phyloP scores from a whole-genome alignment of 2,888 invertebrate species.

The Lacanobia wlatinum region DNA sequence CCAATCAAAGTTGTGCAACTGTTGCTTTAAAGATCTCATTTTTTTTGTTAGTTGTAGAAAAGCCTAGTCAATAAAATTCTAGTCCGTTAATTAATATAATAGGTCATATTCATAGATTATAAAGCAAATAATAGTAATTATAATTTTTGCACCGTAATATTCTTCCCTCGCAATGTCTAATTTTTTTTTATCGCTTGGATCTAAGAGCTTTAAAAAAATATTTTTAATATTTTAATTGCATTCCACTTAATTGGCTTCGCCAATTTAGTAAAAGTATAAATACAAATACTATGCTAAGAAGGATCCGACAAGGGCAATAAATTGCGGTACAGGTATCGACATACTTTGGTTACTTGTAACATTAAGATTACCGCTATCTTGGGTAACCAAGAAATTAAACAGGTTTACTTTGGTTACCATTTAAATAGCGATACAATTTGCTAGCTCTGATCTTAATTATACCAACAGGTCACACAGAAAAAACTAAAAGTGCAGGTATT shows the following conservation, averaged over 20 bases:
- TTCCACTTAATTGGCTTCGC: neutral
- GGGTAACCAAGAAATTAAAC: neutral
- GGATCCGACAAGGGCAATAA: too few species aligned
- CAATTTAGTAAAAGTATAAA: neutral
- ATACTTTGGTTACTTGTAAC: neutral
- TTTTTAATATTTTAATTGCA: neutral
- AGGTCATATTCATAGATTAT: conserved; percentile 5
- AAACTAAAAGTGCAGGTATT: neutral
- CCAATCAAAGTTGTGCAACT: conserved; percentile 22
- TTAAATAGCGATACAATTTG: neutral
- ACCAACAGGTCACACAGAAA: neutral
- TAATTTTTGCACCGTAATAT: conserved; percentile 38
- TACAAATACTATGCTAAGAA: neutral
- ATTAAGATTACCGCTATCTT: neutral
- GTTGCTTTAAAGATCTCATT: conserved; percentile 35
- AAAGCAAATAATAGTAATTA: conserved; percentile 10
- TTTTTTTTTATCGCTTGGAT: neutral
- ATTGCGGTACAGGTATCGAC: neutral
- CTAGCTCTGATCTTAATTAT: neutral
- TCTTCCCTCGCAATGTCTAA: neutral
- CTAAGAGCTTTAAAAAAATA: neutral
- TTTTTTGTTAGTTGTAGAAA: conserved; percentile 26
- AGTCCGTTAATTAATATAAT: conserved; percentile 36
- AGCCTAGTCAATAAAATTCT: conserved; percentile 48
- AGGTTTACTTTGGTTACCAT: neutral